phyloP scores from a whole-genome alignment of 2,797 vertebrate genomes.

The Channallabes apus region DNA sequence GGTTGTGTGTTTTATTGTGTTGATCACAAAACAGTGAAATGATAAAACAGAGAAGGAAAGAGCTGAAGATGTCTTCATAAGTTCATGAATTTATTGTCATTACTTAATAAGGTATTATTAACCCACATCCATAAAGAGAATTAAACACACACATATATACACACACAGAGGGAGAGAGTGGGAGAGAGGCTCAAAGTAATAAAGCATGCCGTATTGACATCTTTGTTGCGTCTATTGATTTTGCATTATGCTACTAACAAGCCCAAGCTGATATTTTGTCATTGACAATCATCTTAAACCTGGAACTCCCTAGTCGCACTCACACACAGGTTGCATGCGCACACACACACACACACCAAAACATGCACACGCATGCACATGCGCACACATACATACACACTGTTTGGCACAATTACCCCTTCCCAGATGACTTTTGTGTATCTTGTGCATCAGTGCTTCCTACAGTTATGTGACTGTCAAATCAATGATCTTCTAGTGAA shows the following conservation, averaged over 20 bases:
- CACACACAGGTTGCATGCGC: conserved; percentile 31
- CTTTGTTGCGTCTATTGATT: conserved; percentile 82
- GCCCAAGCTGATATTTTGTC: conserved; percentile 85
- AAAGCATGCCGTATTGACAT: conserved; percentile 83
- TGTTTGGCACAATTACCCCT: not conserved
- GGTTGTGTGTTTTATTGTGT: not conserved
- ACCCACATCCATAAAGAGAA: not conserved
- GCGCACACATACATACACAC: not conserved
- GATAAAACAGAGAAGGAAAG: not conserved
- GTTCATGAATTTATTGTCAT: not conserved
- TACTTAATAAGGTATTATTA: not conserved
- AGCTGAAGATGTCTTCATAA: not conserved
- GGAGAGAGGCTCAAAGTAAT: conserved; percentile 74
- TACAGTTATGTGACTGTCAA: not conserved
- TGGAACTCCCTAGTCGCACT: conserved; percentile 50
- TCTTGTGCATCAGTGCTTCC: not conserved
- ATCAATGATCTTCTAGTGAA: not conserved
- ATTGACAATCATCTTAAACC: conserved; percentile 83
- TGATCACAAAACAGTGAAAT: not conserved
- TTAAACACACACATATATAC: not conserved
- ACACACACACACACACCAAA: conserved; percentile 10
- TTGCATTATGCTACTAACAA: conserved; percentile 83
- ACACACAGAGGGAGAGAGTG: conserved; percentile 7
- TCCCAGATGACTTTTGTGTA: not conserved
- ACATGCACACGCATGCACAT: not conserved